These are phyloP conservation scores for Casuarius casuarius DNA, from an alignment of 2,113 vertebrate species.

Conservation along the genomic window DNA sequence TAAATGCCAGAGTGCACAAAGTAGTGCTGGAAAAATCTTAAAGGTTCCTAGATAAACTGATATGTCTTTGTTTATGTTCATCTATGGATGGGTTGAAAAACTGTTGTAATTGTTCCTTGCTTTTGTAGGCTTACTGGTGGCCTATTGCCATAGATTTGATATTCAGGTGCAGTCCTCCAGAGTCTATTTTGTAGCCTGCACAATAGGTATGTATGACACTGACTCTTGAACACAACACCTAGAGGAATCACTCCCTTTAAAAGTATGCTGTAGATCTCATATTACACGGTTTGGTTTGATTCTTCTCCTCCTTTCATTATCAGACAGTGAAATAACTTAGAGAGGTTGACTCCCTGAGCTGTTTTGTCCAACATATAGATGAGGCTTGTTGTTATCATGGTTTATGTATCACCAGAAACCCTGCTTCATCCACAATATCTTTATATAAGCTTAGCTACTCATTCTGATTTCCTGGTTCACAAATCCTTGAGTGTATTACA, in stretches of 20 bases:
- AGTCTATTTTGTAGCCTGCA: slow-evolving; percentile 94
- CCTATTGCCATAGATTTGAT: slow-evolving; percentile 96
- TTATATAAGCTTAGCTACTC: neutral
- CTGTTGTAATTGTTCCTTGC: slow-evolving; percentile 1
- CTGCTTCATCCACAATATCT: neutral
- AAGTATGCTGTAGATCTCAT: neutral
- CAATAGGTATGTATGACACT: slow-evolving; percentile 82
- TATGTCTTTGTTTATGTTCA: neutral
- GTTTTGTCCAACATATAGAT: neutral
- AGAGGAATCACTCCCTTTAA: neutral
- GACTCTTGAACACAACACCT: neutral
- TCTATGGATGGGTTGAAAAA: neutral
- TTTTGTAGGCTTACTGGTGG: slow-evolving; percentile 89
- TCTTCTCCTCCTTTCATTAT: neutral
- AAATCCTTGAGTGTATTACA: neutral
- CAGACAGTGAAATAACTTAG: neutral
- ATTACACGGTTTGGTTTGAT: neutral
- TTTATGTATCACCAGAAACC: neutral
- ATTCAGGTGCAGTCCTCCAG: slow-evolving; percentile 91
- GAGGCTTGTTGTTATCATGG: neutral
- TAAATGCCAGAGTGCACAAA: neutral
- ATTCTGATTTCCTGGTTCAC: neutral
- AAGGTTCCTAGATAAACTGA: neutral
- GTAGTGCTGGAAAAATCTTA: neutral
- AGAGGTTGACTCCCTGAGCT: neutral